Conservation (phyloP, 2,888 invertebrate genomes). For the Nephrotoma flavescens region DNA sequence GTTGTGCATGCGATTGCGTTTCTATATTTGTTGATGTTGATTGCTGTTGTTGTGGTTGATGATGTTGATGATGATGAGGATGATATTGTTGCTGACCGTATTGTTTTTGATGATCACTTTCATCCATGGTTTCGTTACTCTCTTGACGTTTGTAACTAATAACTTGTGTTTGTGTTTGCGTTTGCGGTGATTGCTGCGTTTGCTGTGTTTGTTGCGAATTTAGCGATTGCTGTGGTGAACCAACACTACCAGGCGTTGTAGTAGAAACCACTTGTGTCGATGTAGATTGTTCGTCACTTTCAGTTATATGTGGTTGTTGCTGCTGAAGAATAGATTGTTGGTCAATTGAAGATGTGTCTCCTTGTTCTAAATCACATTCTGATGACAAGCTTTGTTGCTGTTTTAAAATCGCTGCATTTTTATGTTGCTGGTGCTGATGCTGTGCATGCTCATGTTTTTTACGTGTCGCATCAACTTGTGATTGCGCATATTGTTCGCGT, state of each 20-base stretch:
- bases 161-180: not conserved
- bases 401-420: slow-evolving; percentile 17
- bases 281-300: not conserved
- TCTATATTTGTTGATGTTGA: not conserved
- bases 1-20: not conserved
- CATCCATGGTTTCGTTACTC: not conserved
- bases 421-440: not conserved
- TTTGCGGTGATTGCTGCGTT: not conserved
- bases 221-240: not conserved
- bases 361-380: slow-evolving; percentile 1
- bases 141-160: not conserved
- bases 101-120: slow-evolving; percentile 8
- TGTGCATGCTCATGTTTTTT: slow-evolving; percentile 13
- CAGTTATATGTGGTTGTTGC: not conserved
- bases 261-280: not conserved
- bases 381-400: slow-evolving; percentile 16
- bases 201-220: not conserved
- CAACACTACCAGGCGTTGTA: not conserved
- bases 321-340: not conserved
- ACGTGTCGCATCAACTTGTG: slow-evolving; percentile 26
- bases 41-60: not conserved
- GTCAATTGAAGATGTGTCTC: not conserved
- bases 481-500: slow-evolving; percentile 24
- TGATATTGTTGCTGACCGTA: slow-evolving; percentile 16
- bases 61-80: slow-evolving; percentile 13